These are phyloP conservation scores for Oncorhynchus gorbuscha DNA, from an alignment of 2,113 vertebrate genomes.

Conservation along the genomic window DNA sequence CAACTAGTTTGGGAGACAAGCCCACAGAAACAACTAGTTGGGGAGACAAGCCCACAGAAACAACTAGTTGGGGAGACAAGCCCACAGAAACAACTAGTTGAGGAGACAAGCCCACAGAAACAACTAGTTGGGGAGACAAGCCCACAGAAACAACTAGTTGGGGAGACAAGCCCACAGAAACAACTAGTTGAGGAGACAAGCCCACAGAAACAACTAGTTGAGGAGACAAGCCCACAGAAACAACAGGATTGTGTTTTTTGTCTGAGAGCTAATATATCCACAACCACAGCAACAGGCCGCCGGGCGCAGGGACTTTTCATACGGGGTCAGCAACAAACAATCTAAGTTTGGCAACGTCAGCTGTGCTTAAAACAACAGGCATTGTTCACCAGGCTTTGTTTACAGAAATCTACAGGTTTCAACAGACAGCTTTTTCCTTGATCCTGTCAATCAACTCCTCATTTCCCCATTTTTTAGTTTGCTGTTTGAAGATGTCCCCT, in stretches of 20 bases:
- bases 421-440: conserved; percentile 37
- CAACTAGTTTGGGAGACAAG: neutral
- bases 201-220: neutral
- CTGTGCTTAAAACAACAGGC: conserved; percentile 73
- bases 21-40: neutral
- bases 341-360: conserved; percentile 73
- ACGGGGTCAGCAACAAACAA: conserved; percentile 76
- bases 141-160: too few species aligned
- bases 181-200: too few species aligned
- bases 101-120: too few species aligned
- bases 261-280: conserved; percentile 16
- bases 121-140: too few species aligned
- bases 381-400: conserved; percentile 65
- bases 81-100: too few species aligned
- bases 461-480: neutral
- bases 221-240: too few species aligned
- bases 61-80: too few species aligned
- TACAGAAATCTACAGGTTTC: conserved; percentile 67
- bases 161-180: too few species aligned
- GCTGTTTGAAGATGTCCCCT: neutral
- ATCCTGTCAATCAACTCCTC: conserved; percentile 11
- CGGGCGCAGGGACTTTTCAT: conserved; percentile 59
- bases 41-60: too few species aligned
- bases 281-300: conserved; percentile 21
- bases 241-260: neutral